A percentile compares a stretch with the other conserved stretches of the same genome.
These are phyloP conservation scores for Desmodus rotundus DNA, from an alignment of 2,113 vertebrate genomes.

Conservation along the genomic window DNA sequence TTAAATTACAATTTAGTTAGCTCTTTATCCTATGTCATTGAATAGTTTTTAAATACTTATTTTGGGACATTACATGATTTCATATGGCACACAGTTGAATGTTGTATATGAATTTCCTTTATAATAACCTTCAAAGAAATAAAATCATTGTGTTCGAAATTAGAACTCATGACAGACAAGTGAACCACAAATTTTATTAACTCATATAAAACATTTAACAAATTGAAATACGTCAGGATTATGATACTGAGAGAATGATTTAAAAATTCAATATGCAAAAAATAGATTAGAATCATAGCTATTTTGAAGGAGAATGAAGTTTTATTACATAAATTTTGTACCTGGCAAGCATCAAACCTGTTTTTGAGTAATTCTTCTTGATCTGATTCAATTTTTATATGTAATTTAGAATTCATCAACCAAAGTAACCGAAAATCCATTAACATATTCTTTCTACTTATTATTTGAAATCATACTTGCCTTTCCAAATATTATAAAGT, in stretches of 20 bases:
- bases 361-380: neutral
- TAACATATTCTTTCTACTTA: neutral
- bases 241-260: neutral
- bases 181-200: neutral
- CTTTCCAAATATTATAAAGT: neutral
- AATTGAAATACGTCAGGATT: neutral
- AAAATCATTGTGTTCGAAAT: neutral
- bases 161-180: neutral
- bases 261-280: neutral
- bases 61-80: neutral
- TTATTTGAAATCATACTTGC: constrained; percentile 8
- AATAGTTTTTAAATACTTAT: neutral
- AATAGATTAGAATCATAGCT: neutral
- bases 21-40: neutral
- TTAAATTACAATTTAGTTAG: neutral
- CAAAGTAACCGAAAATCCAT: neutral
- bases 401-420: constrained; percentile 8
- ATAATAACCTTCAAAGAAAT: neutral
- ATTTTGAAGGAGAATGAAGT: neutral
- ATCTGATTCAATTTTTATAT: neutral
- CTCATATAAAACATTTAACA: neutral
- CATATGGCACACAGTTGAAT: neutral
- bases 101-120: neutral
- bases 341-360: neutral
- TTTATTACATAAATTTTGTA: neutral